Evolutionary conservation across 2,888 invertebrate species (phyloP).

Genomic region (Synergus itoensis): DNA sequence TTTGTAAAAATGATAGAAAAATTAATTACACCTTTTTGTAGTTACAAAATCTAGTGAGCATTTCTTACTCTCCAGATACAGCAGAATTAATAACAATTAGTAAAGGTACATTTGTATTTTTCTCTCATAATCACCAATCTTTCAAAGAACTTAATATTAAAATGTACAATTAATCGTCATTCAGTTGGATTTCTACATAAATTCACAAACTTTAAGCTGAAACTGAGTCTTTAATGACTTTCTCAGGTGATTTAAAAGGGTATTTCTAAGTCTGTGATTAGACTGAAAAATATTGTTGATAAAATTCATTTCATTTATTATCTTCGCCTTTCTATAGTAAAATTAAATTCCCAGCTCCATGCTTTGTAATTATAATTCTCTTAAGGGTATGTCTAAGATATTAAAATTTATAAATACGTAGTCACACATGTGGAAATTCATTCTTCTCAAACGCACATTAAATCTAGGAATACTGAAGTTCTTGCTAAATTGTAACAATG

Average conservation of each 20-base stretch:
- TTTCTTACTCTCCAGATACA: conserved; percentile 7
- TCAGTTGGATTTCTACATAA: neutral
- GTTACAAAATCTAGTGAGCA: conserved; percentile 19
- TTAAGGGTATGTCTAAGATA: neutral
- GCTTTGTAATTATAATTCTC: neutral
- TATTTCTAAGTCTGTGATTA: no score
- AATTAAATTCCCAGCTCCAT: no score
- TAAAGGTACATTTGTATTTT: conserved; percentile 19
- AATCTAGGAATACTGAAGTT: conserved; percentile 57
- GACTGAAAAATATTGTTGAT: neutral
- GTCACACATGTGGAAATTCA: conserved; percentile 12
- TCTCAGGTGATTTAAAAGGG: neutral
- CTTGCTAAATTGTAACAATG: conserved; percentile 39
- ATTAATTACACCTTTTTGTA: neutral
- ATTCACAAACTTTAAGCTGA: neutral
- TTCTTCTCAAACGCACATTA: conserved; percentile 40
- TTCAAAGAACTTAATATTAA: conserved; percentile 2
- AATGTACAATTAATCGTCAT: neutral
- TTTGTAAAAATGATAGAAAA: neutral
- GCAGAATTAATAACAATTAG: neutral
- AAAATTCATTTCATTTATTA: no score
- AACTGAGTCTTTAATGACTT: neutral
- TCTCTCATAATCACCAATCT: neutral
- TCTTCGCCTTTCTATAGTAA: no score
- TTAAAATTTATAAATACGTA: neutral